Evolutionary conservation across 2,797 vertebrate species (phyloP).

Genomic region (Philypnodon macrostomus): DNA sequence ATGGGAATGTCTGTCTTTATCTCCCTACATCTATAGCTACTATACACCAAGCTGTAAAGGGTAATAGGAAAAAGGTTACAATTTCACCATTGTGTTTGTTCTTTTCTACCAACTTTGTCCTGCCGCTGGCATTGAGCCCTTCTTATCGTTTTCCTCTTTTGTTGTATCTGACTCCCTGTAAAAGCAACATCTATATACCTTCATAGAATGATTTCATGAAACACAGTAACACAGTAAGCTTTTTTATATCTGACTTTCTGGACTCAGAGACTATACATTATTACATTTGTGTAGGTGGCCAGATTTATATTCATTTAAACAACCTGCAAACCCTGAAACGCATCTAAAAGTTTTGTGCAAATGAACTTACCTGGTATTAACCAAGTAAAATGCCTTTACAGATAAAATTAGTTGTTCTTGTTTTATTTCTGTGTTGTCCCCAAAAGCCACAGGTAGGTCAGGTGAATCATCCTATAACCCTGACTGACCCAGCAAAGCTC

Average conservation of each 20-base stretch:
- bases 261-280: too few relatives aligned
- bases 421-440: neutral
- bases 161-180: conserved; percentile 23
- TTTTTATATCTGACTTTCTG: too few relatives aligned
- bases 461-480: conserved; percentile 50
- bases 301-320: too few relatives aligned
- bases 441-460: conserved; percentile 37
- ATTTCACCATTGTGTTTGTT: conserved; percentile 22
- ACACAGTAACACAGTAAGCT: too few relatives aligned
- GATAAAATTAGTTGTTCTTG: neutral
- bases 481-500: conserved; percentile 45
- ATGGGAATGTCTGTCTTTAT: conserved; percentile 50
- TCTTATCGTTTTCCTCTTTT: conserved; percentile 23
- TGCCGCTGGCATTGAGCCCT: conserved; percentile 12
- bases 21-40: conserved; percentile 41
- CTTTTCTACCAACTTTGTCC: conserved; percentile 35
- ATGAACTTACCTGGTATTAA: too few relatives aligned
- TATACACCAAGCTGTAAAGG: conserved; percentile 39
- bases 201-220: too few relatives aligned
- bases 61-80: conserved; percentile 47
- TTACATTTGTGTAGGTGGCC: too few relatives aligned
- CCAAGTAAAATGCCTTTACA: too few relatives aligned
- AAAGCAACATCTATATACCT: too few relatives aligned
- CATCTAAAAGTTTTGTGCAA: too few relatives aligned
- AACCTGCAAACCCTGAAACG: too few relatives aligned